Conservation (phyloP, 2,113 vertebrate species). For the Anhinga anhinga region DNA sequence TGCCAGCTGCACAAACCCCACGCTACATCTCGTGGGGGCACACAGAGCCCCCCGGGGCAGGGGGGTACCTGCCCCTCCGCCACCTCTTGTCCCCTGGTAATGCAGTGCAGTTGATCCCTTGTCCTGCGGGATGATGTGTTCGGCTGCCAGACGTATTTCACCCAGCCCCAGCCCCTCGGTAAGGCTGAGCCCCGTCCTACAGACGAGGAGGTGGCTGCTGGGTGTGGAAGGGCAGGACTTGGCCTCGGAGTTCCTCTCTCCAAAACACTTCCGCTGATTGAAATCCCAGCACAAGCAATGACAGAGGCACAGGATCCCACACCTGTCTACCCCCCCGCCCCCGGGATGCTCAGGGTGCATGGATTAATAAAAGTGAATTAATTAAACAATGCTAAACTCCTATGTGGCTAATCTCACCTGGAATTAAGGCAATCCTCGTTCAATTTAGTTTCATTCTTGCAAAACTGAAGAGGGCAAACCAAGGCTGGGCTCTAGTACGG, state of each 20-base stretch:
- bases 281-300: background rate
- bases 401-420: background rate
- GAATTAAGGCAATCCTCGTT: background rate
- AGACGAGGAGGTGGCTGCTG: background rate
- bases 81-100: background rate
- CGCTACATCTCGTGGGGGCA: background rate
- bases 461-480: background rate
- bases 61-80: background rate
- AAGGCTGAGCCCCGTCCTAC: background rate
- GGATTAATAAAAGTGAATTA: background rate
- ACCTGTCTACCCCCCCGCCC: background rate
- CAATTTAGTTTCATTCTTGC: background rate
- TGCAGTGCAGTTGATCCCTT: accelerated
- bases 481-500: background rate
- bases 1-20: background rate
- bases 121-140: background rate
- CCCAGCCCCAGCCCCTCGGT: background rate
- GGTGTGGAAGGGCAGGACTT: background rate
- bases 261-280: background rate
- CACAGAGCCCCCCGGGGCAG: background rate
- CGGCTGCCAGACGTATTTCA: background rate
- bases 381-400: conserved; percentile 16
- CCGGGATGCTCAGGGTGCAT: background rate
- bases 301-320: background rate
- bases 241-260: background rate